Base-by-base conservation (phyloP, 1,140 invertebrate genomes). In the Neodiprion virginianus region DNA sequence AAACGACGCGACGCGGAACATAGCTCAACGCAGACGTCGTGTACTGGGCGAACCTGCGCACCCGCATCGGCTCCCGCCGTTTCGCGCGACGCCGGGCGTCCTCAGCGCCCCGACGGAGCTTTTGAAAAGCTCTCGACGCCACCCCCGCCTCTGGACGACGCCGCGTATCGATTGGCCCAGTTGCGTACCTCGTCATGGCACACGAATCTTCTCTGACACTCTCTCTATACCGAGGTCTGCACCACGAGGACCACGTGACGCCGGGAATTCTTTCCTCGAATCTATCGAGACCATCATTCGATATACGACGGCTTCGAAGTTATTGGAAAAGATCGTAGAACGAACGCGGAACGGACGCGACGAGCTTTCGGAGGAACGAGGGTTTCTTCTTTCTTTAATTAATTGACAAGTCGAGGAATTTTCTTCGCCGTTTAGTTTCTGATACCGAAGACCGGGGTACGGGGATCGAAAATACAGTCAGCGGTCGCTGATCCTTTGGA, bases 121-220 rank as follows among this genome's bases (percentile, higher is more conserved):
- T 61, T 8, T 8, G 53, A 8, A 17, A 61, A 17, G 8, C 11
- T 4, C 53, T 61, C 11, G 53, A 69, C 77, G 74, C 72, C 76
- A 74, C 78, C 79, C 75, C 81, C 78, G 67, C 71, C 80, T 72
- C 68, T 71, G 72, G 76, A 80, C 76, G 77, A 65, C 76, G 68
- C 21, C 48, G 68, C 75, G 76, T 85, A 85, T 85, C 84, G 84
- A 85, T 85, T 85, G 84, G 84, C 84, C 84, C 84, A 85, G 84
- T 85, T 85, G 84, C n/a, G 67, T 84, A 78, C 82, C 80, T 84
- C 82, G 81, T 84, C 79, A 82, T 76, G 80, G 77, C 76, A 72
- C 80, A 66, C 71, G 74, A 69, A 68, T 68, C 74, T 67, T 49
- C 40, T 68, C 72, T 53, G 67, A 61, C 74, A 69, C 75, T 72